Evolutionary conservation across 2,113 vertebrate species (phyloP).

Genomic region (Microtus ochrogaster): DNA sequence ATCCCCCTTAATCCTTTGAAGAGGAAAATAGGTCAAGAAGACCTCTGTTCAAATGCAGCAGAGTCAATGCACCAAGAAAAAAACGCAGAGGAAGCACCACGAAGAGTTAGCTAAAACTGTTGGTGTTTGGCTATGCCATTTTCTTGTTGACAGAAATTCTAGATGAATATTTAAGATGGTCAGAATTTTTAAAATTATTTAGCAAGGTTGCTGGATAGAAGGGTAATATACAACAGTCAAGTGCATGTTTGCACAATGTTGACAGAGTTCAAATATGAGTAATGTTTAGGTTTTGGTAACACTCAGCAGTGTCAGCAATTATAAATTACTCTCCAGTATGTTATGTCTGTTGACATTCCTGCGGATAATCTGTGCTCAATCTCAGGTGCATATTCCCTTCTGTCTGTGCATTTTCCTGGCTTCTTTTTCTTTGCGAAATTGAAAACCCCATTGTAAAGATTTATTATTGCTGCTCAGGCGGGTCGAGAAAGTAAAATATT

Average conservation of each 20-base stretch:
- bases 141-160: not conserved
- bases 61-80: not conserved
- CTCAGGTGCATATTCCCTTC: not conserved
- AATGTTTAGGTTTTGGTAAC: slow-evolving; percentile 31
- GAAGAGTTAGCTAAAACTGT: slow-evolving; percentile 25
- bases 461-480: not conserved
- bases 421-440: slow-evolving; percentile 8
- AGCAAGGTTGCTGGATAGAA: slow-evolving; percentile 46
- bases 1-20: slow-evolving; percentile 39
- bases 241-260: not conserved
- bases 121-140: not conserved
- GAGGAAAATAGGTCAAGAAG: not conserved
- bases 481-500: slow-evolving; percentile 38
- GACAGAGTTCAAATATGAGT: slow-evolving; percentile 20
- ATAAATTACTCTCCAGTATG: slow-evolving; percentile 2
- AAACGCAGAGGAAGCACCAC: not conserved
- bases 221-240: slow-evolving; percentile 30
- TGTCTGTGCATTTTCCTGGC: not conserved
- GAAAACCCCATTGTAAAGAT: slow-evolving; percentile 52
- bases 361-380: not conserved
- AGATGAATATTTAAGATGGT: slow-evolving; percentile 3
- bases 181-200: slow-evolving; percentile 28
- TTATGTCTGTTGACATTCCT: not conserved
- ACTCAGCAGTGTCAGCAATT: slow-evolving; percentile 5
- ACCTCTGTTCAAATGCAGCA: not conserved